These are phyloP conservation scores for Nerophis ophidion DNA, from an alignment of 2,113 vertebrate species.

Conservation along the genomic window DNA sequence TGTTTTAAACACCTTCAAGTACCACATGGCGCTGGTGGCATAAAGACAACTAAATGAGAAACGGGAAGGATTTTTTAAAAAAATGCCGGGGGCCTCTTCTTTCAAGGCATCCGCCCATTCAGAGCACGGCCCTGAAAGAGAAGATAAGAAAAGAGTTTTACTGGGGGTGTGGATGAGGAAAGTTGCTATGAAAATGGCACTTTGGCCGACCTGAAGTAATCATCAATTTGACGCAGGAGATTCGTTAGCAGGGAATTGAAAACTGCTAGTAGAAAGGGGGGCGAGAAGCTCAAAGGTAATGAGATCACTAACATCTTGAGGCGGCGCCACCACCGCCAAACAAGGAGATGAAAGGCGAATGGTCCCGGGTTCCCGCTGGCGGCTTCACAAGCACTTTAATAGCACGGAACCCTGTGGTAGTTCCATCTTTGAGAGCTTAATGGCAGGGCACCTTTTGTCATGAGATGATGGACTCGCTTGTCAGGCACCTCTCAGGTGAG, in stretches of 20 bases:
- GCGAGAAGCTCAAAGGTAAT: constrained; percentile 68
- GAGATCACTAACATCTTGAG: constrained; percentile 97
- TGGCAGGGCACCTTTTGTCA: constrained; percentile 99
- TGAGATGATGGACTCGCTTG: constrained; percentile 92
- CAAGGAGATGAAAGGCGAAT: constrained; percentile 97
- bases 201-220: constrained; percentile 49
- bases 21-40: constrained; percentile 98
- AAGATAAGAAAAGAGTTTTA: constrained; percentile 71
- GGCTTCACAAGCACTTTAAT: constrained; percentile 91
- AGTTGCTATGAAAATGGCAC: constrained; percentile 42
- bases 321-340: constrained; percentile 76
- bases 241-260: constrained; percentile 17
- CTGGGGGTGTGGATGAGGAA: constrained; percentile 76
- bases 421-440: constrained; percentile 94
- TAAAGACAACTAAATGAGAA: constrained; percentile 99
- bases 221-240: constrained; percentile 41
- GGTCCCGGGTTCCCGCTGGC: constrained; percentile 82
- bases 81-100: constrained; percentile 79
- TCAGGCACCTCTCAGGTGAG: constrained; percentile 88
- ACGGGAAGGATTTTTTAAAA: constrained; percentile 85
- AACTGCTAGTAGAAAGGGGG: constrained; percentile 22
- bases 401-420: constrained; percentile 85
- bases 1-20: constrained; percentile 99
- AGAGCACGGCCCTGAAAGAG: constrained; percentile 71
- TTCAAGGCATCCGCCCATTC: constrained; percentile 90